Conservation (phyloP, 2,888 invertebrate species). For the Netelia melanura region DNA sequence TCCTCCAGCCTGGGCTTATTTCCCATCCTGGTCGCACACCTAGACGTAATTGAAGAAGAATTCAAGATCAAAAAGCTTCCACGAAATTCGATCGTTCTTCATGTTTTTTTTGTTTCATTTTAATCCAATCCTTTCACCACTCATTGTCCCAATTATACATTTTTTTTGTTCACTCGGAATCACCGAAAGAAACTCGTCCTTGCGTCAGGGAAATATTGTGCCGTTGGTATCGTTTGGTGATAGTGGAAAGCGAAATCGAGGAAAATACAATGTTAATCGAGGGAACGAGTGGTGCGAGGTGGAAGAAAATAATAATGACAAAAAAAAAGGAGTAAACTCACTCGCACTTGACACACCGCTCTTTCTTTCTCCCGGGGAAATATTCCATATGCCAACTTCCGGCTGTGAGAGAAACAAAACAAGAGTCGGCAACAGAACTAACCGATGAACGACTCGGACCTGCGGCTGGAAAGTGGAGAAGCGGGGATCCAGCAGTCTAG, state of each 20-base stretch:
- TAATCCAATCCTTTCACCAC: neutral
- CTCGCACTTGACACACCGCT: conserved; percentile 43
- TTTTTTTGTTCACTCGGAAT: no score
- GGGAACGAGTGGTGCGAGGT: neutral
- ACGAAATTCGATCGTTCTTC: neutral
- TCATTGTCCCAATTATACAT: no score
- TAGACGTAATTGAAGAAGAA: conserved; percentile 37
- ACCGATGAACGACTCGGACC: neutral
- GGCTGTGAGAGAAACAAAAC: conserved; percentile 30
- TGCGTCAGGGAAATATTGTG: no score
- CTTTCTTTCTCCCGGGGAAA: conserved; percentile 56
- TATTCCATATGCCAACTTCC: conserved; percentile 49
- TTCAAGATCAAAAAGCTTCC: conserved; percentile 21
- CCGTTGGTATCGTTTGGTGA: no score
- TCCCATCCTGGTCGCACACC: conserved; percentile 4
- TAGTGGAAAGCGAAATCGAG: no score
- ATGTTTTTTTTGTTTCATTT: neutral
- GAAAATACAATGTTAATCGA: no score
- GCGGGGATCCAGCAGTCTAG: neutral
- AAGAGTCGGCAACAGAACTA: conserved; percentile 36
- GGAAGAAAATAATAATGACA: neutral
- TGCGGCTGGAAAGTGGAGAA: neutral
- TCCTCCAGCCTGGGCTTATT: conserved; percentile 25
- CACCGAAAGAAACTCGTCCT: no score
- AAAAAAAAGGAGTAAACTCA: conserved; percentile 24